A percentile compares a stretch with the other conserved stretches of the same genome.
Evolutionary conservation across 2,113 vertebrate genomes (phyloP).

Genomic region (Corythaixoides concolor): DNA sequence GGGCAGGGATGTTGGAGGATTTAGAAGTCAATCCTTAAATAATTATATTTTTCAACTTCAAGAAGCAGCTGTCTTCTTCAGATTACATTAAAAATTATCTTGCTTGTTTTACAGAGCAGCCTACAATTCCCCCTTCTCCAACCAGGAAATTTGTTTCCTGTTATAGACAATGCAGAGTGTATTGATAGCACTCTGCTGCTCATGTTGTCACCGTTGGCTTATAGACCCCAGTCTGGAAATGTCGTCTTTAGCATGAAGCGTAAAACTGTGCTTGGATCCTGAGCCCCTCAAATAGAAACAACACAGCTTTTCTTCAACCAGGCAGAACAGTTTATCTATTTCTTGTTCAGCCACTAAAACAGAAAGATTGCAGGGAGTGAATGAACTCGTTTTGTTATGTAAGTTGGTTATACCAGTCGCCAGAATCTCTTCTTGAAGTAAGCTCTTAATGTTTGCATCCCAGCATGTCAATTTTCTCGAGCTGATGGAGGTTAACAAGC

Average conservation of each 20-base stretch:
- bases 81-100: constrained; percentile 57
- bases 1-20: constrained; percentile 7
- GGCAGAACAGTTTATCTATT: constrained; percentile 37
- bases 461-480: background rate
- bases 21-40: constrained; percentile 58
- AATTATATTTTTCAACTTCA: constrained; percentile 56
- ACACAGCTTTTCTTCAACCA: background rate
- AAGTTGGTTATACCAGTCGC: background rate
- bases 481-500: constrained; percentile 40
- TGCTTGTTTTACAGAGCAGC: constrained; percentile 34
- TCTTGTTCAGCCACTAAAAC: constrained; percentile 51
- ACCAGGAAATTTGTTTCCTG: constrained; percentile 29
- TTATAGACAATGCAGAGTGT: constrained; percentile 32
- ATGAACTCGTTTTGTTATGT: constrained; percentile 28
- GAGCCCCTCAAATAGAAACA: background rate
- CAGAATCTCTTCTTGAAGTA: constrained; percentile 29
- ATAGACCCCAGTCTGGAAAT: background rate
- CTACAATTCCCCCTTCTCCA: constrained; percentile 32
- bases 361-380: constrained; percentile 19
- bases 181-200: constrained; percentile 43
- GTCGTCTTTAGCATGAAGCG: background rate
- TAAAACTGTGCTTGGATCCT: background rate
- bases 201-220: background rate
- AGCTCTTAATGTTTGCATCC: constrained; percentile 14
- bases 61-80: constrained; percentile 45